These are phyloP conservation scores for Scaptomyza montana DNA, from an alignment of 1,140 invertebrate species.

Conservation along the genomic window DNA sequence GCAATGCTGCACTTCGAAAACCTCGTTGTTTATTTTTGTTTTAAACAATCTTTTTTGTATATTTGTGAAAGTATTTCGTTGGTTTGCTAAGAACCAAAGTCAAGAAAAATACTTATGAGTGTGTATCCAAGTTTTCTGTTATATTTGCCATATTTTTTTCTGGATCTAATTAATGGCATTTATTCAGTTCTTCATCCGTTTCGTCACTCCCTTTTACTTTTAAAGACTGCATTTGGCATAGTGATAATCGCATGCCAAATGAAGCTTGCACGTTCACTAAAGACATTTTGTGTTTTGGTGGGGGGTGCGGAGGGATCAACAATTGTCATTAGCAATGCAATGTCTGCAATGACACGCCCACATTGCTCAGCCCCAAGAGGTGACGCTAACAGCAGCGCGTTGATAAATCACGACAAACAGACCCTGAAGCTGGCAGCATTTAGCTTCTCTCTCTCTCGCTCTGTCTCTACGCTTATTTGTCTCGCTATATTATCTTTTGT, in stretches of 20 bases:
- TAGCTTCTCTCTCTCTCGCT: conserved; percentile 16
- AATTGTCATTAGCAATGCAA: conserved; percentile 7
- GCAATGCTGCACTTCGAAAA: too few species aligned
- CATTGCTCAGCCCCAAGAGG: background rate
- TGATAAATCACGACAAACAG: conserved; percentile 48
- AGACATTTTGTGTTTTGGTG: conserved; percentile 1
- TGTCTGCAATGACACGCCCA: conserved; percentile 45
- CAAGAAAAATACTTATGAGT: too few species aligned
- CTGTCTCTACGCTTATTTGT: conserved; percentile 54
- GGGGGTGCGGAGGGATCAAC: background rate
- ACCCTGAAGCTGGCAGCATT: conserved; percentile 35
- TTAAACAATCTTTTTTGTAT: too few species aligned
- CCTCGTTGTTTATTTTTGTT: too few species aligned
- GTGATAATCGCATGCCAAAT: conserved; percentile 5
- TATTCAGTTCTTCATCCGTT: background rate
- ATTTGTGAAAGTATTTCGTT: too few species aligned
- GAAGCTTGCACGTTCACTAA: conserved; percentile 1
- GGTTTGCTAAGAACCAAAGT: too few species aligned
- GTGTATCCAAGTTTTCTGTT: too few species aligned
- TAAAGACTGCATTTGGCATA: background rate
- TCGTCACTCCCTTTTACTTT: conserved; percentile 3
- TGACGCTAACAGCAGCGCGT: background rate
- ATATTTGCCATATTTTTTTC: background rate
- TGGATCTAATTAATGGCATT: background rate
- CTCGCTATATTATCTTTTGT: conserved; percentile 56